Conservation (phyloP, 2,797 vertebrate species). For the Hipposideros larvatus region DNA sequence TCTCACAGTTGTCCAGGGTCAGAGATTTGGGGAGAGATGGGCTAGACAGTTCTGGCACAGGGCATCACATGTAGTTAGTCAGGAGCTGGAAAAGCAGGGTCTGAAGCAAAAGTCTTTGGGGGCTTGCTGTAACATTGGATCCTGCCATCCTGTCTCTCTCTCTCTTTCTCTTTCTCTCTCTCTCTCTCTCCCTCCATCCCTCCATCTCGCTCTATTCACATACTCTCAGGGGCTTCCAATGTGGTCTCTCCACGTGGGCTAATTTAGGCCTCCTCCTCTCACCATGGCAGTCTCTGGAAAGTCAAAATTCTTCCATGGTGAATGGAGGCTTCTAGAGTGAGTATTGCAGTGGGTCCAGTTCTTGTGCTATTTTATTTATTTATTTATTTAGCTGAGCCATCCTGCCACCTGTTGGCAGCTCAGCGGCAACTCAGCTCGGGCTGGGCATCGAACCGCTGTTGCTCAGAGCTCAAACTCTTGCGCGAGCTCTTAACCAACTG, state of each 20-base stretch:
- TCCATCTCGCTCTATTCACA: not conserved
- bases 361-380: not conserved
- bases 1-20: not conserved
- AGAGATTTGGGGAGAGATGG: not conserved
- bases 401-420: no score
- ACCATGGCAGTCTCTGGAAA: not conserved
- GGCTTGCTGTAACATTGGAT: not conserved
- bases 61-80: not conserved
- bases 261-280: not conserved
- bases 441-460: no score
- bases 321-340: not conserved
- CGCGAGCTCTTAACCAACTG: no score
- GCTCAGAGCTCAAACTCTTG: no score
- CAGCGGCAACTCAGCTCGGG: no score
- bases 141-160: not conserved
- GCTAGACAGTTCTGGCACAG: not conserved
- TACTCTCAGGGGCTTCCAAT: not conserved
- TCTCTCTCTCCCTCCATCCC: not conserved
- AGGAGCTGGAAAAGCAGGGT: not conserved
- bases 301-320: not conserved
- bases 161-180: not conserved
- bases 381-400: no score
- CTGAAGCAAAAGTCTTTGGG: not conserved
- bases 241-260: not conserved
- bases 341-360: not conserved